Evolutionary conservation across 2,797 vertebrate species (phyloP).

Genomic region (Bradypus variegatus): DNA sequence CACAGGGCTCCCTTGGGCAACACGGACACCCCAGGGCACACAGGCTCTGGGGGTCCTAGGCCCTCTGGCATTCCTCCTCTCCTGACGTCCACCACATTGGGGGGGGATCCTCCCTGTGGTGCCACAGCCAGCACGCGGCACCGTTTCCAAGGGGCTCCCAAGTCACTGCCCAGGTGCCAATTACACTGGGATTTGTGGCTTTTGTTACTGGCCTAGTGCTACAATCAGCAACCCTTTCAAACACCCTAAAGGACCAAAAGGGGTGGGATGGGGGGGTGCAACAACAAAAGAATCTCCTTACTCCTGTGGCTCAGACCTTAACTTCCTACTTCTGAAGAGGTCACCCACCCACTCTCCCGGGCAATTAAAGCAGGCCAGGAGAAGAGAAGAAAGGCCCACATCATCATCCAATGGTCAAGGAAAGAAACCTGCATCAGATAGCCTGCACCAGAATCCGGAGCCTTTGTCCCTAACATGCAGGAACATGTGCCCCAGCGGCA

Average conservation of each 20-base stretch:
- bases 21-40: too few relatives aligned
- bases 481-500: neutral
- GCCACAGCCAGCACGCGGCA: neutral
- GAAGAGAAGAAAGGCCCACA: neutral
- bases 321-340: neutral
- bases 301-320: neutral
- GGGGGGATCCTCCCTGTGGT: neutral
- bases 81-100: accelerated
- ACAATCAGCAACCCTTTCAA: neutral
- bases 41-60: too few relatives aligned
- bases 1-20: neutral
- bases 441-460: neutral
- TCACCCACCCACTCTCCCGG: neutral
- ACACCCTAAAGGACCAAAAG: neutral
- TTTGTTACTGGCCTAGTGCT: neutral
- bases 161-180: too few relatives aligned
- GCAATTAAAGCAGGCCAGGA: neutral
- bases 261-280: neutral
- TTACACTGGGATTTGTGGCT: neutral
- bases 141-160: too few relatives aligned
- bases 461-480: neutral
- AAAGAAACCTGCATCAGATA: neutral
- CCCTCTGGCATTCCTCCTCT: neutral
- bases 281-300: neutral
- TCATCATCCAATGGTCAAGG: neutral